A percentile compares a stretch with the other conserved stretches of the same genome.
These are phyloP conservation scores for Hesperia comma DNA, from an alignment of 2,888 invertebrate genomes.

Conservation along the genomic window DNA sequence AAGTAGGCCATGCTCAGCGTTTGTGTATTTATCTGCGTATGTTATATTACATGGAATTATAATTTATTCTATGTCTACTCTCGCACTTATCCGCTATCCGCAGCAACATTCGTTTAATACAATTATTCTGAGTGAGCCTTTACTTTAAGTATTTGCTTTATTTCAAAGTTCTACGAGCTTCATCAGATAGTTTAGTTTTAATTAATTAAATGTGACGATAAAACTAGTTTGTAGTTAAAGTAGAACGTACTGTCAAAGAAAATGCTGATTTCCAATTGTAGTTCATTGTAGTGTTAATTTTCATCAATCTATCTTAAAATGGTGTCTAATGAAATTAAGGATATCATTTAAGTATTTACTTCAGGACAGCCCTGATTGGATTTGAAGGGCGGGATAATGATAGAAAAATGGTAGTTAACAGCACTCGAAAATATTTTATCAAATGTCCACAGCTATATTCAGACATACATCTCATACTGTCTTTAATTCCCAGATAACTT, in stretches of 20 bases:
- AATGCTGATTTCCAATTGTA: neutral
- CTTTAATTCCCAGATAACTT: too few relatives aligned
- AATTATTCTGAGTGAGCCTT: constrained; percentile 2
- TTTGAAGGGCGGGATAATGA: too few relatives aligned
- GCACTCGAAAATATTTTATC: too few relatives aligned
- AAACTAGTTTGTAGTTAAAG: constrained; percentile 1
- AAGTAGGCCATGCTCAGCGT: too few relatives aligned
- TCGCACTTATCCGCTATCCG: neutral
- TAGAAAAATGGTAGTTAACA: too few relatives aligned
- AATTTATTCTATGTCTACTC: neutral
- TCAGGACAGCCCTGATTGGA: too few relatives aligned
- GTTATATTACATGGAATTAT: neutral
- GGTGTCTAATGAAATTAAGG: too few relatives aligned
- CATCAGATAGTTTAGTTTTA: constrained; percentile 10
- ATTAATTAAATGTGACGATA: constrained; percentile 6
- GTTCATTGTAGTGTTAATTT: neutral
- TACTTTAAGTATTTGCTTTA: constrained; percentile 4
- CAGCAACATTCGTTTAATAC: neutral
- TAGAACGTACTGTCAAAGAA: neutral
- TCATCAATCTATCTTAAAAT: neutral
- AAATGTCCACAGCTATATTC: too few relatives aligned
- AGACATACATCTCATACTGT: too few relatives aligned
- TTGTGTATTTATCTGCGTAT: too few relatives aligned
- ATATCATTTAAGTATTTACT: too few relatives aligned
- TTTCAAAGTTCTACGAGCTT: constrained; percentile 3